These are phyloP conservation scores for Aspidiotus rigidus DNA, from an alignment of 2,888 invertebrate species.

Conservation along the genomic window DNA sequence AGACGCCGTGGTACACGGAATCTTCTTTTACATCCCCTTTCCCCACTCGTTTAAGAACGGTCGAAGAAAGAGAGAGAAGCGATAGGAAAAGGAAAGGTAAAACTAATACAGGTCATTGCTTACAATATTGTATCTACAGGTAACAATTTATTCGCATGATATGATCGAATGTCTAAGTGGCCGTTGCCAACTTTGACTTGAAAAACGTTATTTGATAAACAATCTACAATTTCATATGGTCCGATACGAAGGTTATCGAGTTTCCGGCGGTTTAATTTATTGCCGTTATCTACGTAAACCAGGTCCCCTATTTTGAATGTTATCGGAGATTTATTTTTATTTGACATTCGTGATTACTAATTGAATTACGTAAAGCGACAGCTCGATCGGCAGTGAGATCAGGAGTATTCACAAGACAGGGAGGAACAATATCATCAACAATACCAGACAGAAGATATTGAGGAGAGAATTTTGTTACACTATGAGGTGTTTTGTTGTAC, in stretches of 20 bases:
- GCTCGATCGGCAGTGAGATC: neutral
- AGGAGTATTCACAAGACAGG: neutral
- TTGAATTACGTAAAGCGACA: neutral
- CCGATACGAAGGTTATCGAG: neutral
- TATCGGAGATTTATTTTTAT: neutral
- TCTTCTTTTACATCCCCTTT: too few species aligned
- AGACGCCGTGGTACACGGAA: too few species aligned
- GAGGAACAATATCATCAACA: neutral
- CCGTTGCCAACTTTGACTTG: conserved; percentile 5
- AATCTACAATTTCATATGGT: neutral
- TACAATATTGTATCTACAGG: neutral
- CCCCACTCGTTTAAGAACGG: too few species aligned
- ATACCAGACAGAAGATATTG: conserved; percentile 1
- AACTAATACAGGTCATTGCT: neutral
- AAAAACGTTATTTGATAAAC: conserved; percentile 9
- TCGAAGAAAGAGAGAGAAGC: too few species aligned
- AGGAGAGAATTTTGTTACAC: conserved; percentile 1
- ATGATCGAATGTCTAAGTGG: neutral
- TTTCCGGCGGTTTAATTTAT: neutral
- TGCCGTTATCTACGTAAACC: conserved; percentile 3
- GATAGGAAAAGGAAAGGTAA: too few species aligned
- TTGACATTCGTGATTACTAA: neutral
- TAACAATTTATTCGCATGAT: neutral
- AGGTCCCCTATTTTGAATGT: neutral
- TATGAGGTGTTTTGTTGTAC: conserved; percentile 14